These are phyloP conservation scores for Pluvialis apricaria DNA, from an alignment of 2,113 vertebrate species.

Conservation along the genomic window DNA sequence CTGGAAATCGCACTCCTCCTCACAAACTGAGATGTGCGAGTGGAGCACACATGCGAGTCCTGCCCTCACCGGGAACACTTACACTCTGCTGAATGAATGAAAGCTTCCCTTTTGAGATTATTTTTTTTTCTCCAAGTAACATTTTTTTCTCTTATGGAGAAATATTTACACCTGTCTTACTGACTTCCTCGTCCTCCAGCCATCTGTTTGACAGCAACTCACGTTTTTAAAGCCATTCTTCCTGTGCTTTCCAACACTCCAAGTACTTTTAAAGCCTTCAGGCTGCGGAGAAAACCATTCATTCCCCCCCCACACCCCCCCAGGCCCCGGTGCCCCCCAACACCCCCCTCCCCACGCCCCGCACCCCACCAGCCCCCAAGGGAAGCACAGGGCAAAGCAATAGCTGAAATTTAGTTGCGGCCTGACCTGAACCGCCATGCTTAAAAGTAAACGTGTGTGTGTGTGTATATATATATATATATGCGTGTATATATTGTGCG, in stretches of 20 bases:
- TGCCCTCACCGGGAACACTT: fast-evolving
- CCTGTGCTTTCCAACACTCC: not conserved
- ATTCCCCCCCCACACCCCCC: no score
- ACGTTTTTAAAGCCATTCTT: not conserved
- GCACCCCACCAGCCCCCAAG: no score
- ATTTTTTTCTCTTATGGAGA: not conserved
- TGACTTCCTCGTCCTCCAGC: not conserved
- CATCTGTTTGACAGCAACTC: not conserved
- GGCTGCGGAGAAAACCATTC: not conserved
- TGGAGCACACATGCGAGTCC: fast-evolving
- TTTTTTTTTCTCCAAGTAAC: not conserved
- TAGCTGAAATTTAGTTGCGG: no score
- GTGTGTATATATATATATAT: no score
- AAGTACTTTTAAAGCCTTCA: not conserved
- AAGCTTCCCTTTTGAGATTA: not conserved
- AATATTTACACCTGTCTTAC: not conserved
- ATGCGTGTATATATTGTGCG: no score
- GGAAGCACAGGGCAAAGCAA: no score
- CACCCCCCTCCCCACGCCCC: no score
- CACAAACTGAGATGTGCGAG: not conserved
- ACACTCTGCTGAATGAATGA: not conserved
- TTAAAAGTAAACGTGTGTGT: not conserved
- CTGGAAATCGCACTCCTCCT: not conserved
- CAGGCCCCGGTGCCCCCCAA: not conserved
- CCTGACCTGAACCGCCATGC: not conserved